A percentile compares a stretch with the other conserved stretches of the same genome.
Evolutionary conservation across 2,888 invertebrate species (phyloP).

Genomic region (Dasysyrphus albostriatus): DNA sequence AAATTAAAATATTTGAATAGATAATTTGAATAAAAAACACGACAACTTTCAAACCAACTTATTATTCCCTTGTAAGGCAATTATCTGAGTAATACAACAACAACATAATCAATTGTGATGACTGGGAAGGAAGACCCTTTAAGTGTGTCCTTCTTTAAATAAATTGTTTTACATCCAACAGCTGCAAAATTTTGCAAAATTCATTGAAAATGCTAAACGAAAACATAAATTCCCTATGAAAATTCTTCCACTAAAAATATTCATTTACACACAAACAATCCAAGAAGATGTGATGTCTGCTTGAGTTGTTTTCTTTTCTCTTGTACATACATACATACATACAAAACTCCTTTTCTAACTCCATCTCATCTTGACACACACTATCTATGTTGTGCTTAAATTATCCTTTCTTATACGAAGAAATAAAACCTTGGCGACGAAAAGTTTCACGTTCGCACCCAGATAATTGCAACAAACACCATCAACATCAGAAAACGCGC

Average conservation of each 20-base stretch:
- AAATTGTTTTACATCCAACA: constrained; percentile 29
- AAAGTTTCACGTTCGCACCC: constrained; percentile 68
- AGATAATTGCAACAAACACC: constrained; percentile 72
- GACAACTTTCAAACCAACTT: too few species aligned
- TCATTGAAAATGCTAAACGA: constrained; percentile 62
- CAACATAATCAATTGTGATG: too few species aligned
- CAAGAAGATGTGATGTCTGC: neutral
- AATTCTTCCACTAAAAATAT: constrained; percentile 24
- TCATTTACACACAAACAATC: constrained; percentile 35
- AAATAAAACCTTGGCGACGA: constrained; percentile 47
- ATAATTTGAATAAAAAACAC: too few species aligned
- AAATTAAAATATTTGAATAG: too few species aligned
- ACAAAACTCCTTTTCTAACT: neutral
- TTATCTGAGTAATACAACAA: too few species aligned
- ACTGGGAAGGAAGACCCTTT: too few species aligned
- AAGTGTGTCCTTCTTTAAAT: neutral
- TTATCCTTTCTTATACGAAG: constrained; percentile 7
- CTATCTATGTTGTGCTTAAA: constrained; percentile 13
- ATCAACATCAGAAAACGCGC: constrained; percentile 35
- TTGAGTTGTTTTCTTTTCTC: constrained; percentile 1
- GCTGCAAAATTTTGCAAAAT: constrained; percentile 49
- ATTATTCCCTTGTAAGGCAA: too few species aligned
- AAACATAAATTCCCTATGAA: constrained; percentile 39
- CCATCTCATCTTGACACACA: neutral
- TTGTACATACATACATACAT: too few species aligned